Conservation (phyloP, 1,140 invertebrate species). For the Dufourea novaeangliae region DNA sequence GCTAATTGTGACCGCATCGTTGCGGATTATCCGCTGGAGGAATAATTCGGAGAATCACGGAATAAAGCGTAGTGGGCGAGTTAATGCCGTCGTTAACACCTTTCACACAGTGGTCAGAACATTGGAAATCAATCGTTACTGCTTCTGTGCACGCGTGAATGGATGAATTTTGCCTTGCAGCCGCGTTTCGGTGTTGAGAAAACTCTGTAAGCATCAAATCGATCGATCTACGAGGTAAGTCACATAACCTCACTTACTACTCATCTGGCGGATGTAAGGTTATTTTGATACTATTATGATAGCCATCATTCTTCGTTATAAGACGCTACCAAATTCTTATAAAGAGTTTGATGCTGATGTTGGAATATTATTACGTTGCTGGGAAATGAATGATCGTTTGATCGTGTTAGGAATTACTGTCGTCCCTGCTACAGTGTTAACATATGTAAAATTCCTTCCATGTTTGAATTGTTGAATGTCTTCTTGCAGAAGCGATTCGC, state of each 20-base stretch:
- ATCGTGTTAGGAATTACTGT: too few relatives aligned
- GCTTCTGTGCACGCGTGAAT: not conserved
- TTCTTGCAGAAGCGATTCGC: too few relatives aligned
- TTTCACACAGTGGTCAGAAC: not conserved
- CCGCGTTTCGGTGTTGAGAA: not conserved
- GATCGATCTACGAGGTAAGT: not conserved
- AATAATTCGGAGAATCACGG: not conserved
- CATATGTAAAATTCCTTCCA: too few relatives aligned
- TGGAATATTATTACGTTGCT: too few relatives aligned
- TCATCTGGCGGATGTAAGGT: too few relatives aligned
- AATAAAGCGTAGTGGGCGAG: not conserved
- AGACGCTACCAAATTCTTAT: too few relatives aligned
- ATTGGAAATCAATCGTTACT: slow-evolving; percentile 18
- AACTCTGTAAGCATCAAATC: not conserved
- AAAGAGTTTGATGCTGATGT: too few relatives aligned
- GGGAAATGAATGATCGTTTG: too few relatives aligned
- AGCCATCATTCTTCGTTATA: not conserved
- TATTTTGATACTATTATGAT: not conserved
- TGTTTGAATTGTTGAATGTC: too few relatives aligned
- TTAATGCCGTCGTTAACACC: not conserved
- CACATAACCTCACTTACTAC: too few relatives aligned
- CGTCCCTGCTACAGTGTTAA: too few relatives aligned
- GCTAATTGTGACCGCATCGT: not conserved
- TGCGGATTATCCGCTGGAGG: not conserved
- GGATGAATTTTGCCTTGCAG: not conserved